Evolutionary conservation across 2,797 vertebrate species (phyloP).

Genomic region (Nasua narica): DNA sequence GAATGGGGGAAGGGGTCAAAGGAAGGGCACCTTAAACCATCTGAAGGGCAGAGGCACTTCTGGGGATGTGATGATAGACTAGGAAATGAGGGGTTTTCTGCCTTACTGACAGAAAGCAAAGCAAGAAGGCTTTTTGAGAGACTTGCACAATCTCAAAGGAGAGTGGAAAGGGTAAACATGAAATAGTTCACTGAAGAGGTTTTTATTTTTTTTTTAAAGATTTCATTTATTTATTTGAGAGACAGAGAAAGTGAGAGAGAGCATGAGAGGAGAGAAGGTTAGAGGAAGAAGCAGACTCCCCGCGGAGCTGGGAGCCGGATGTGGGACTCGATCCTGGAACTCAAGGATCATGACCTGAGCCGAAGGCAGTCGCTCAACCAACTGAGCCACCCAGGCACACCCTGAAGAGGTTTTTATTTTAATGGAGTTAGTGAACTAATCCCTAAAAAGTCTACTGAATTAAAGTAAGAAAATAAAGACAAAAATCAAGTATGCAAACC

Average conservation of each 20-base stretch:
- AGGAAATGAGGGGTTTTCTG: conserved; percentile 59
- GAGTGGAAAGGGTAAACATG: neutral
- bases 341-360: no score
- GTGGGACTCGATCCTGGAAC: no score
- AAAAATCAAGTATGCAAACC: neutral
- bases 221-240: no score
- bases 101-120: neutral
- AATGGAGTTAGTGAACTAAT: conserved; percentile 11
- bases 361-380: no score
- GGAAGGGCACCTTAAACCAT: conserved; percentile 42
- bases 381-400: no score
- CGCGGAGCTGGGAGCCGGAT: no score
- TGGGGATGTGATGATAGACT: conserved; percentile 46
- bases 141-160: conserved; percentile 26
- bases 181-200: conserved; percentile 39
- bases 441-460: neutral
- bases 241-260: no score
- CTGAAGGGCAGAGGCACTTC: conserved; percentile 40
- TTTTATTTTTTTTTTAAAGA: conserved; percentile 57
- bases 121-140: conserved; percentile 47
- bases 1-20: conserved; percentile 33
- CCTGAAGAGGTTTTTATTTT: conserved; percentile 45
- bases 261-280: no score
- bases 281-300: no score
- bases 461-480: neutral